Evolutionary conservation across 2,797 vertebrate genomes (phyloP).

Genomic region (Merluccius polli): DNA sequence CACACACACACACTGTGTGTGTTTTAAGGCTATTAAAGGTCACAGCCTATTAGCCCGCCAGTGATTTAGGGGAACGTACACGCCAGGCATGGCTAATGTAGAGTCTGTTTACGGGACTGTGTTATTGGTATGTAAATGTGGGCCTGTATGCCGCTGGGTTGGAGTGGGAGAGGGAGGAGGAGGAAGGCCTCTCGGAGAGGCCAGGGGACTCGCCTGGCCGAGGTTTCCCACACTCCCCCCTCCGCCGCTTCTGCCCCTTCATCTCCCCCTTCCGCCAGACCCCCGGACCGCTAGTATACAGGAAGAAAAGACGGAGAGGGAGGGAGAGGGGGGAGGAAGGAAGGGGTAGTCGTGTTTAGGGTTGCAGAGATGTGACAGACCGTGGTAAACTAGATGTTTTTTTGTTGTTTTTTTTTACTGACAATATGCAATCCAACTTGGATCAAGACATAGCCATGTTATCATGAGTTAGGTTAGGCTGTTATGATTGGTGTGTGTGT

Average conservation of each 20-base stretch:
- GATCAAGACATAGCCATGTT: not conserved
- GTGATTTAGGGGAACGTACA: not conserved
- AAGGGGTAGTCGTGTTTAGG: not conserved
- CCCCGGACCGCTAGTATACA: slow-evolving; percentile 42
- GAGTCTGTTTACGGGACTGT: slow-evolving; percentile 42
- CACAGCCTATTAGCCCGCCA: slow-evolving; percentile 2
- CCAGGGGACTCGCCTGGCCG: slow-evolving; percentile 46
- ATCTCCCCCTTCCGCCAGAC: slow-evolving; percentile 29
- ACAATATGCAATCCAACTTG: not conserved
- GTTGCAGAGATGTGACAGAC: not conserved
- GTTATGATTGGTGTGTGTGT: not conserved
- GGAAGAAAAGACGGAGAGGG: slow-evolving; percentile 49
- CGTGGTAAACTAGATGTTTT: not conserved
- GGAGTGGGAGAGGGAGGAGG: slow-evolving; percentile 36
- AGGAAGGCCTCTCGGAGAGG: slow-evolving; percentile 49
- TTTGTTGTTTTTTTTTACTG: not conserved
- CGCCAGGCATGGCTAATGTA: slow-evolving; percentile 37
- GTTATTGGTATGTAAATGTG: slow-evolving; percentile 73
- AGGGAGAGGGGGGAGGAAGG: slow-evolving; percentile 5
- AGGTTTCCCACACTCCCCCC: slow-evolving; percentile 67
- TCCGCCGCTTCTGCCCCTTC: slow-evolving; percentile 38
- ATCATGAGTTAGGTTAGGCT: not conserved
- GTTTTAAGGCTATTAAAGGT: slow-evolving; percentile 10
- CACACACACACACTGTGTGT: not conserved
- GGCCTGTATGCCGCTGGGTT: slow-evolving; percentile 40